Evolutionary conservation across 2,113 vertebrate genomes (phyloP).

Genomic region (Grantiella picta): DNA sequence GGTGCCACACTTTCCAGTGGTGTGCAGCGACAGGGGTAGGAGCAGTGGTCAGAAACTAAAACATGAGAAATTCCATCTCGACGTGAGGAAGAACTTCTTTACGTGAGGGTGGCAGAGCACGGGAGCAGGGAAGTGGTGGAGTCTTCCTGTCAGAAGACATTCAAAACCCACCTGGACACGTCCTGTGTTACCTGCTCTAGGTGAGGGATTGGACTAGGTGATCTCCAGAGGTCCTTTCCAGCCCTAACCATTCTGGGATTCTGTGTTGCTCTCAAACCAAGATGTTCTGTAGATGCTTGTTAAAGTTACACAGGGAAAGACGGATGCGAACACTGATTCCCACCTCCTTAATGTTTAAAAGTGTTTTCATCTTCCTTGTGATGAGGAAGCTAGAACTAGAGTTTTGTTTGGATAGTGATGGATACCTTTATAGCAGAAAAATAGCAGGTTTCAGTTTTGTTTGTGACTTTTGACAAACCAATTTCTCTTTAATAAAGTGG

Average conservation of each 20-base stretch:
- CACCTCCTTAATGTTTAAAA: neutral
- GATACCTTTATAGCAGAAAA: neutral
- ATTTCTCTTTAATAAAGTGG: neutral
- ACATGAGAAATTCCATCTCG: neutral
- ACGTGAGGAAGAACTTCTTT: neutral
- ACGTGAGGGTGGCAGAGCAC: neutral
- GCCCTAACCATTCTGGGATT: too few relatives aligned
- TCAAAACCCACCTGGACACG: neutral
- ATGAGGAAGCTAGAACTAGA: accelerated
- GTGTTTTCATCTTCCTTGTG: accelerated
- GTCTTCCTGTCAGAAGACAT: neutral
- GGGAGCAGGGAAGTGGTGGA: neutral
- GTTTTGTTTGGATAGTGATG: neutral
- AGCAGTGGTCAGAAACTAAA: neutral
- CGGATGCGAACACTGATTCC: accelerated
- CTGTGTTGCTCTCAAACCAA: accelerated
- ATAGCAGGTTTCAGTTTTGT: neutral
- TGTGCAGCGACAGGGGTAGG: too few relatives aligned
- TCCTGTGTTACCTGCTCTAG: neutral
- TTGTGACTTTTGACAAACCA: neutral
- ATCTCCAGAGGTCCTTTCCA: neutral
- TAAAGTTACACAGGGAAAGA: accelerated
- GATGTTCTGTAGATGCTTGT: neutral
- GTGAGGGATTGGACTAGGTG: neutral
- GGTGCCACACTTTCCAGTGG: neutral